phyloP scores from a whole-genome alignment of 2,888 invertebrate genomes.

The Drosophila quinaria region DNA sequence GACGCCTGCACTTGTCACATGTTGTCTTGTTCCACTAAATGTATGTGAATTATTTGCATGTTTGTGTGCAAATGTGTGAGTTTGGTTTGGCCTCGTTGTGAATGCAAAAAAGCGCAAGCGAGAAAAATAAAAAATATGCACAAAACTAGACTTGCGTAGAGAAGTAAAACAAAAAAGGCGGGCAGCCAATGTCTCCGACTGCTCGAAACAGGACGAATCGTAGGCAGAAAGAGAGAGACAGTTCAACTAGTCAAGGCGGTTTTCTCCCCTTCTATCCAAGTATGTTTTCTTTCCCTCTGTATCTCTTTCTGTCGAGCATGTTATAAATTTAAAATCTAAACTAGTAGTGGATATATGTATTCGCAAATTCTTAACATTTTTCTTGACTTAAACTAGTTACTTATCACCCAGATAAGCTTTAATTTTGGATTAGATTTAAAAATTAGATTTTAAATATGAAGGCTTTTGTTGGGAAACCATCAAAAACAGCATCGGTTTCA shows the following conservation, averaged over 20 bases:
- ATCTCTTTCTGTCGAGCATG: conserved; percentile 3
- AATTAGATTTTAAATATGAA: neutral
- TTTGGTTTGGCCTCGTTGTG: conserved; percentile 70
- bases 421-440: neutral
- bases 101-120: conserved; percentile 73
- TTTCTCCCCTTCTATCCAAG: neutral
- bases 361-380: neutral
- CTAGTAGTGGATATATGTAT: conserved; percentile 30
- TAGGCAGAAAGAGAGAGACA: conserved; percentile 9
- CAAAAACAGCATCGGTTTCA: neutral
- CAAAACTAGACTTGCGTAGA: conserved; percentile 31
- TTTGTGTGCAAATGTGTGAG: conserved; percentile 22
- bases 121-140: conserved; percentile 51
- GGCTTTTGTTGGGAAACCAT: neutral
- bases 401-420: neutral
- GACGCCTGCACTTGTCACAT: conserved; percentile 68
- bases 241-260: conserved; percentile 14
- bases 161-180: conserved; percentile 43
- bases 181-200: conserved; percentile 47
- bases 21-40: conserved; percentile 53
- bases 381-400: no score
- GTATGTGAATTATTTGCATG: conserved; percentile 67
- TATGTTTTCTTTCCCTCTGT: neutral
- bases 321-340: conserved; percentile 40
- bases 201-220: conserved; percentile 23